phyloP scores from a whole-genome alignment of 2,797 vertebrate species.

The Coracias cyanogaster region DNA sequence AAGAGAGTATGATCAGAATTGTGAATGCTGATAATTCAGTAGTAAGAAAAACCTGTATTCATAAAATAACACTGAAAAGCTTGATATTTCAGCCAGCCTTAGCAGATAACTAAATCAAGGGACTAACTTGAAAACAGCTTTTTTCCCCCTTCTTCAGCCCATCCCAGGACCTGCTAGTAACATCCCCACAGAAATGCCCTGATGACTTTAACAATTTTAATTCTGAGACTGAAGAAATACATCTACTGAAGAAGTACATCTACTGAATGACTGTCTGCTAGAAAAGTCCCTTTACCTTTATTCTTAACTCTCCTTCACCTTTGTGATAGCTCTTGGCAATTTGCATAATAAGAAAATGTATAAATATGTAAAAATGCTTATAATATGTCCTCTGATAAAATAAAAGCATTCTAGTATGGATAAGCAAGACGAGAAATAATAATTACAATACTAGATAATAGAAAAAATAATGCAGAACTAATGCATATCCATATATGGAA shows the following conservation, averaged over 20 bases:
- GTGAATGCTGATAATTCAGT: neutral
- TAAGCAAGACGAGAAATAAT: constrained; percentile 53
- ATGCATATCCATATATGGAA: no score
- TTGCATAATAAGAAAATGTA: constrained; percentile 69
- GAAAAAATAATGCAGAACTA: neutral
- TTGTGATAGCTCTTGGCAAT: constrained; percentile 53
- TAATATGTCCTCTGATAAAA: constrained; percentile 73
- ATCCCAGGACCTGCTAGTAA: neutral
- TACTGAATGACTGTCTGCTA: constrained; percentile 5
- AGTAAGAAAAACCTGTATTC: neutral
- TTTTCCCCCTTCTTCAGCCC: neutral
- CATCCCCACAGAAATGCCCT: neutral
- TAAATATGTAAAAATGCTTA: constrained; percentile 71
- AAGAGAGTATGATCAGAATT: neutral
- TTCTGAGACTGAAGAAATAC: constrained; percentile 14
- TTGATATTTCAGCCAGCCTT: neutral
- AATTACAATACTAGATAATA: constrained; percentile 44
- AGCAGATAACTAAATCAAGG: neutral
- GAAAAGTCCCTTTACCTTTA: constrained; percentile 51
- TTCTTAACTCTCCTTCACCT: constrained; percentile 71
- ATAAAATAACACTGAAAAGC: neutral
- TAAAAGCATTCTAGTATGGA: constrained; percentile 52
- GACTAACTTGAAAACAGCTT: neutral
- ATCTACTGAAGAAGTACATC: neutral
- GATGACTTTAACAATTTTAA: constrained; percentile 15